Conservation (phyloP, 2,888 invertebrate genomes). For the Trichacis sp. region DNA sequence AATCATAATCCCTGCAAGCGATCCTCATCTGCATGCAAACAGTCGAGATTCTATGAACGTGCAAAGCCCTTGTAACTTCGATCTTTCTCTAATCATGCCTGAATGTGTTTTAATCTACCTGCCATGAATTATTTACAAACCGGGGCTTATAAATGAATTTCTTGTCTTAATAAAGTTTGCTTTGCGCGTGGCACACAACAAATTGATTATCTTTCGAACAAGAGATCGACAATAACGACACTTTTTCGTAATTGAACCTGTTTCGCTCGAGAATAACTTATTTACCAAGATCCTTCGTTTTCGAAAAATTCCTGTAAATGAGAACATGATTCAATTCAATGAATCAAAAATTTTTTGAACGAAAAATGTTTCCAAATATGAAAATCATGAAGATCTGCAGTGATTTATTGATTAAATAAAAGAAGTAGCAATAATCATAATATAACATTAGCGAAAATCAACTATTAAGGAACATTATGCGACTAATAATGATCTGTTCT, state of each 20-base stretch:
- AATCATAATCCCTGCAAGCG: constrained; percentile 26
- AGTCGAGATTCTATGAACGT: constrained; percentile 17
- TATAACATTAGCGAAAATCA: too few species aligned
- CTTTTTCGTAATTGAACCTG: background rate
- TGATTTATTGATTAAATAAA: too few species aligned
- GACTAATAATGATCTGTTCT: too few species aligned
- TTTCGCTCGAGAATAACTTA: background rate
- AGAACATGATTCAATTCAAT: too few species aligned
- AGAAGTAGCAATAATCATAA: too few species aligned
- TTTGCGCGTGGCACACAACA: background rate
- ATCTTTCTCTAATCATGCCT: constrained; percentile 24
- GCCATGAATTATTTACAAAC: constrained; percentile 20
- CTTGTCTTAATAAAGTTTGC: background rate
- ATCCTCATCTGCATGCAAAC: constrained; percentile 16
- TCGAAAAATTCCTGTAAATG: too few species aligned
- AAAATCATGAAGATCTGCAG: too few species aligned
- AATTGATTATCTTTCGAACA: constrained; percentile 1
- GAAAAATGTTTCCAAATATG: too few species aligned
- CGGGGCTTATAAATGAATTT: background rate
- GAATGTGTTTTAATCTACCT: constrained; percentile 6
- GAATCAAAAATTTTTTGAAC: too few species aligned
- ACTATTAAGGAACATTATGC: too few species aligned
- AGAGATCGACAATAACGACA: background rate
- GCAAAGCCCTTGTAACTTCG: constrained; percentile 3
- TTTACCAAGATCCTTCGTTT: background rate